phyloP scores from a whole-genome alignment of 2,797 vertebrate genomes.

The Bucorvus abyssinicus region DNA sequence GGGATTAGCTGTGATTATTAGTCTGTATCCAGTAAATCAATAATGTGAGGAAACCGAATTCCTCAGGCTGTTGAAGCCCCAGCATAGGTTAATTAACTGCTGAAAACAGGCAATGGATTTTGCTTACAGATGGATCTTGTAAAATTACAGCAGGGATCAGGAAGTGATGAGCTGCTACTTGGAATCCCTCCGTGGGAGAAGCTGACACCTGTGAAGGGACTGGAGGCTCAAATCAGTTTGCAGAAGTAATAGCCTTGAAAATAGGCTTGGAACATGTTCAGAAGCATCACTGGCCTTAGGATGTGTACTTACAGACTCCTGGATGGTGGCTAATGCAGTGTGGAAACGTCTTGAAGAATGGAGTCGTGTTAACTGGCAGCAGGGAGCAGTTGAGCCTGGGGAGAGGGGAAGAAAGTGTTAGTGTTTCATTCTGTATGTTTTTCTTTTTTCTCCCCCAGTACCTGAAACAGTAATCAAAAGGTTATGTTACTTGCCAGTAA shows the following conservation, averaged over 20 bases:
- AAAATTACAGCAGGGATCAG: conserved; percentile 18
- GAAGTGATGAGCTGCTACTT: conserved; percentile 18
- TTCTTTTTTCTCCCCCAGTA: neutral
- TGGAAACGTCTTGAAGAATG: neutral
- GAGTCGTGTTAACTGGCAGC: neutral
- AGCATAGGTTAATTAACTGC: neutral
- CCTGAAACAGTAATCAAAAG: neutral
- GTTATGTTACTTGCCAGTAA: neutral
- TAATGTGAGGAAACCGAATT: neutral
- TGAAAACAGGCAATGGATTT: neutral
- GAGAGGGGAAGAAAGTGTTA: neutral
- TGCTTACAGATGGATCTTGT: conserved; percentile 3
- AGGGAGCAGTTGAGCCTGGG: neutral
- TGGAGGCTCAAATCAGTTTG: conserved; percentile 19
- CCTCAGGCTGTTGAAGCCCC: neutral
- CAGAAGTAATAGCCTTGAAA: conserved; percentile 57
- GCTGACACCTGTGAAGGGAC: conserved; percentile 3
- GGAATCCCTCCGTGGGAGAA: neutral
- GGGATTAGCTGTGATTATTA: neutral
- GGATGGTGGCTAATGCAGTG: neutral
- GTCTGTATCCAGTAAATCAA: neutral
- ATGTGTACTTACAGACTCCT: neutral
- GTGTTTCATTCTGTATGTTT: neutral
- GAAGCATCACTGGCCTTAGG: neutral
- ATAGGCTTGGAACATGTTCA: conserved; percentile 41